Conservation (phyloP, 92 coral and sea anemone genomes). For the Parazoanthus atlanticus region DNA sequence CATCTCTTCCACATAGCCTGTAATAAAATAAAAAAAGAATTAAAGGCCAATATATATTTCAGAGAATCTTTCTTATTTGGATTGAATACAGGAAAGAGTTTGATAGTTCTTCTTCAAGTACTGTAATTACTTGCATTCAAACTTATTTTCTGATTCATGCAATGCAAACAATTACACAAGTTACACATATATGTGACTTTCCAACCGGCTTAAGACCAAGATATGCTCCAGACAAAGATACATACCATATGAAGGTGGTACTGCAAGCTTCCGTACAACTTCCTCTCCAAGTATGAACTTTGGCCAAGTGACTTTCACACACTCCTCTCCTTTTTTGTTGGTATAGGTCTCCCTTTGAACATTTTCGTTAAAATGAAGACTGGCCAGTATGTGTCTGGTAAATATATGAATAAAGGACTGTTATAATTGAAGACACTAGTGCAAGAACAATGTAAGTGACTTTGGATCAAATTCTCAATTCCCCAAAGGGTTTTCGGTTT, state of each 20-base stretch:
- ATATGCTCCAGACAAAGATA: neutral
- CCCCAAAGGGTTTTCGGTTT: too few relatives aligned
- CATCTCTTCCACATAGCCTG: constrained; percentile 52
- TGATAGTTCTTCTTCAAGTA: neutral
- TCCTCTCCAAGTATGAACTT: constrained; percentile 53
- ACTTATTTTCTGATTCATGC: neutral
- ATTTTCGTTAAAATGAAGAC: neutral
- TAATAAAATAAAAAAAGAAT: neutral
- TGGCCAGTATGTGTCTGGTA: constrained; percentile 33
- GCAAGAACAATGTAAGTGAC: too few relatives aligned
- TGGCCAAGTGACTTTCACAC: constrained; percentile 35
- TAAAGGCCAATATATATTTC: neutral
- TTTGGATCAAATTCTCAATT: too few relatives aligned
- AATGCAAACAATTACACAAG: neutral
- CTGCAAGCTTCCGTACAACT: constrained; percentile 47
- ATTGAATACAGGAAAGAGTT: neutral
- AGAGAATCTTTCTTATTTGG: neutral
- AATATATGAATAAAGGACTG: neutral
- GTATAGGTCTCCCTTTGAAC: constrained; percentile 29
- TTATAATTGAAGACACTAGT: too few relatives aligned
- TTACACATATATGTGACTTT: neutral
- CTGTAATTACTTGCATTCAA: neutral
- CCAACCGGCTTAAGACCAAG: neutral
- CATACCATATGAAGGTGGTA: constrained; percentile 40
- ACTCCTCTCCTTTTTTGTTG: constrained; percentile 13